Percentiles rank a stretch among this genome's conserved stretches.
Conservation (phyloP, 2,888 invertebrate species). For the Hirtodrosophila trivittata region DNA sequence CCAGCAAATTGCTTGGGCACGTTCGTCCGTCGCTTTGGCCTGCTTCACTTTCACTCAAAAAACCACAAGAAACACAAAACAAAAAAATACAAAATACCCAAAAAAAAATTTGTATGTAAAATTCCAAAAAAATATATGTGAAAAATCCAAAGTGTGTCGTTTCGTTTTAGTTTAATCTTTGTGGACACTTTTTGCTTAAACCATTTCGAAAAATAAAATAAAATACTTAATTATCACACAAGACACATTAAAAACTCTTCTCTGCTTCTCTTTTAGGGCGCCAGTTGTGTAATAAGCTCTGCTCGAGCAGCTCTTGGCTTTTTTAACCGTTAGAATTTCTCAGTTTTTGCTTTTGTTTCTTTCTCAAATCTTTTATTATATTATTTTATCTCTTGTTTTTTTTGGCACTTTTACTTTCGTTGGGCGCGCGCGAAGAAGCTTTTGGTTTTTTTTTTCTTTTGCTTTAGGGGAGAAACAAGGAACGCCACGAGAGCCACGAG, state of each 20-base stretch:
- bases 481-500: constrained; percentile 14
- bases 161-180: constrained; percentile 24
- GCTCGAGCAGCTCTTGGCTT: constrained; percentile 16
- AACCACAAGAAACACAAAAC: constrained; percentile 21
- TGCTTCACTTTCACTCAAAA: constrained; percentile 67
- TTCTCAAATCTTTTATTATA: neutral
- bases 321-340: constrained; percentile 66
- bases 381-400: constrained; percentile 17
- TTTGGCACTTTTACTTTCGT: constrained; percentile 69
- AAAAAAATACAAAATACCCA: constrained; percentile 31
- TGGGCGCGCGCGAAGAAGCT: constrained; percentile 32
- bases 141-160: constrained; percentile 55
- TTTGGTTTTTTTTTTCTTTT: constrained; percentile 57
- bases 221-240: constrained; percentile 32
- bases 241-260: constrained; percentile 22
- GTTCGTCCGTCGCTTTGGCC: constrained; percentile 53
- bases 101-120: constrained; percentile 11
- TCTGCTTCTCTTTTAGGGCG: constrained; percentile 14
- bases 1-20: constrained; percentile 68
- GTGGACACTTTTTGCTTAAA: constrained; percentile 34
- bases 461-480: constrained; percentile 20
- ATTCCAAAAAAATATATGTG: constrained; percentile 39
- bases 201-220: constrained; percentile 61
- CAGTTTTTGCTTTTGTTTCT: constrained; percentile 23
- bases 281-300: constrained; percentile 47